Conservation (phyloP, 2,113 vertebrate genomes). For the Cairina moschata region DNA sequence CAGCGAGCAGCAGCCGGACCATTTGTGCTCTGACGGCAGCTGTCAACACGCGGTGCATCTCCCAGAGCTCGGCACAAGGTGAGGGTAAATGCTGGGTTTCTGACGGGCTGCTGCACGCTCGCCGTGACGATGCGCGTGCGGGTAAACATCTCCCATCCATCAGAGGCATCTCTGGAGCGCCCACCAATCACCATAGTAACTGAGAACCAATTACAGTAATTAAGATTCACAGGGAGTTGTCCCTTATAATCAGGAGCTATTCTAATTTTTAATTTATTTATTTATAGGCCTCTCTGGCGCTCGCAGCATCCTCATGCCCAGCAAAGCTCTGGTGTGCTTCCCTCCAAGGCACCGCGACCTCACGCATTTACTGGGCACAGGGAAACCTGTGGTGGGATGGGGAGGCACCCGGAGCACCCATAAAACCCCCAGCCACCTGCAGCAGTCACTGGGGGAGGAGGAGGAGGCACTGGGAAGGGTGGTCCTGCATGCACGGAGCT, state of each 20-base stretch:
- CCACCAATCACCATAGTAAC: constrained; percentile 60
- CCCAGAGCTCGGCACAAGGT: neutral
- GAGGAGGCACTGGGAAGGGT: too few species aligned
- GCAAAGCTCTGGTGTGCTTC: neutral
- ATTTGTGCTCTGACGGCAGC: fast-evolving
- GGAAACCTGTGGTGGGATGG: neutral
- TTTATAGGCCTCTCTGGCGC: neutral
- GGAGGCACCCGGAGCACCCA: too few species aligned
- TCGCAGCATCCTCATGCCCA: neutral
- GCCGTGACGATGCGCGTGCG: neutral
- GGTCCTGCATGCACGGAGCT: too few species aligned
- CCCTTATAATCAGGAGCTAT: constrained; percentile 36
- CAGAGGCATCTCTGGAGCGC: neutral
- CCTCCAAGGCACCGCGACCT: fast-evolving
- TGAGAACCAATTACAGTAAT: constrained; percentile 47
- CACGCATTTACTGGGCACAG: fast-evolving
- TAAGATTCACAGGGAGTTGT: constrained; percentile 50
- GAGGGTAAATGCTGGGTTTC: neutral
- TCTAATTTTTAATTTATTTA: constrained; percentile 46
- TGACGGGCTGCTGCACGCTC: neutral
- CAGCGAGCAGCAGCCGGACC: fast-evolving
- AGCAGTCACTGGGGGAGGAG: too few species aligned
- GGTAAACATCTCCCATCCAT: constrained; percentile 32
- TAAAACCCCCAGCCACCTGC: too few species aligned
- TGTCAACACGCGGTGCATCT: neutral